Conservation (phyloP, 2,888 invertebrate genomes). For the Branchellion lobata region DNA sequence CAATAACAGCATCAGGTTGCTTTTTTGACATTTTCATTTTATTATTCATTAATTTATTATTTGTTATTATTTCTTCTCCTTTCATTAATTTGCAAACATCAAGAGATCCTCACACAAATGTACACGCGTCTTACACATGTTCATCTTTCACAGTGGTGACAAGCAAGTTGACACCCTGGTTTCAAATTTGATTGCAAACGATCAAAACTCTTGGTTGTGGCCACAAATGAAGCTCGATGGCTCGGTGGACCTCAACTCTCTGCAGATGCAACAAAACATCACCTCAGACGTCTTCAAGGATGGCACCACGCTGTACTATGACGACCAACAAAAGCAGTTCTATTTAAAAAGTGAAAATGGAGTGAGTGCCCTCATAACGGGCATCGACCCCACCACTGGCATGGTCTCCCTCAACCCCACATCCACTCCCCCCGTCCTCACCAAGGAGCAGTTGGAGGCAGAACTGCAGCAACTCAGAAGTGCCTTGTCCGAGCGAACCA, state of each 20-base stretch:
- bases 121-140: neutral
- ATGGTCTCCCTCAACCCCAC: conserved; percentile 14
- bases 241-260: neutral
- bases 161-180: conserved; percentile 33
- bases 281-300: conserved; percentile 28
- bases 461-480: conserved; percentile 51
- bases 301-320: conserved; percentile 30
- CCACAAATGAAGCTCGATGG: conserved; percentile 25
- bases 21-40: neutral
- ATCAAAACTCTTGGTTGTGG: conserved; percentile 28
- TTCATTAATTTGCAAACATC: neutral
- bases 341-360: conserved; percentile 35
- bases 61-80: neutral
- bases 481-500: conserved; percentile 53
- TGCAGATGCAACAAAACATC: neutral
- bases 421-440: neutral
- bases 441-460: conserved; percentile 48
- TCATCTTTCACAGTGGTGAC: conserved; percentile 12
- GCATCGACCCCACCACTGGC: neutral
- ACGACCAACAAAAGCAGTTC: conserved; percentile 41
- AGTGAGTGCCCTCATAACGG: conserved; percentile 11
- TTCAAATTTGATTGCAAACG: conserved; percentile 14
- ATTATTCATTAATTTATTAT: too few relatives aligned
- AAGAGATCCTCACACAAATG: neutral
- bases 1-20: conserved; percentile 1